Conservation (phyloP, 2,888 invertebrate species). For the Mongoloraphidia duomilia region DNA sequence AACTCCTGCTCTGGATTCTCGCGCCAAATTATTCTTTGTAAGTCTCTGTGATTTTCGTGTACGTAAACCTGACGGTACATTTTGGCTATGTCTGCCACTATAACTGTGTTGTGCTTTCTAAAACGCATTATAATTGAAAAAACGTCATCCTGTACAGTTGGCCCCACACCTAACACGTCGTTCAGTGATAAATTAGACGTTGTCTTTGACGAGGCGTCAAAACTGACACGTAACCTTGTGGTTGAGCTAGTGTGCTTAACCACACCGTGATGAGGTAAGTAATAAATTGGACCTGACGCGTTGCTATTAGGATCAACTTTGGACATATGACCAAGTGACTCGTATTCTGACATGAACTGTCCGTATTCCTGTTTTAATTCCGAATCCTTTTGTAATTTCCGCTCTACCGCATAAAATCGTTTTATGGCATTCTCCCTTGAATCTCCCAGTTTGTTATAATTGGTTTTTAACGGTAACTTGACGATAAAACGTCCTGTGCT, state of each 20-base stretch:
- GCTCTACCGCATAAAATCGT: constrained; percentile 5
- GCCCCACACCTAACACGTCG: constrained; percentile 14
- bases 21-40: neutral
- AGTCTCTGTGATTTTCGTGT: neutral
- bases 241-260: constrained; percentile 8
- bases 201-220: constrained; percentile 10
- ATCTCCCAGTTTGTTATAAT: constrained; percentile 1
- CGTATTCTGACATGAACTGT: constrained; percentile 5
- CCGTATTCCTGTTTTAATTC: constrained; percentile 1
- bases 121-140: constrained; percentile 15
- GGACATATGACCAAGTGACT: constrained; percentile 5
- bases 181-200: constrained; percentile 14
- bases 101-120: constrained; percentile 12
- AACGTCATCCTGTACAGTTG: constrained; percentile 15
- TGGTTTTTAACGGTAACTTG: constrained; percentile 4
- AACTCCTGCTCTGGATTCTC: too few relatives aligned
- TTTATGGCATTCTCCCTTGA: constrained; percentile 4
- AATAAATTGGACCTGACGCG: neutral
- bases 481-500: constrained; percentile 4
- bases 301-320: neutral
- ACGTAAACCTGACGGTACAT: constrained; percentile 18
- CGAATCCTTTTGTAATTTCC: constrained; percentile 1
- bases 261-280: constrained; percentile 12
- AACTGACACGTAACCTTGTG: constrained; percentile 12
- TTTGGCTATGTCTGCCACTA: constrained; percentile 18